Conservation (phyloP, 30 jellyfish, hydroid and myxozoan genomes). For the Nemopilema nomurai region DNA sequence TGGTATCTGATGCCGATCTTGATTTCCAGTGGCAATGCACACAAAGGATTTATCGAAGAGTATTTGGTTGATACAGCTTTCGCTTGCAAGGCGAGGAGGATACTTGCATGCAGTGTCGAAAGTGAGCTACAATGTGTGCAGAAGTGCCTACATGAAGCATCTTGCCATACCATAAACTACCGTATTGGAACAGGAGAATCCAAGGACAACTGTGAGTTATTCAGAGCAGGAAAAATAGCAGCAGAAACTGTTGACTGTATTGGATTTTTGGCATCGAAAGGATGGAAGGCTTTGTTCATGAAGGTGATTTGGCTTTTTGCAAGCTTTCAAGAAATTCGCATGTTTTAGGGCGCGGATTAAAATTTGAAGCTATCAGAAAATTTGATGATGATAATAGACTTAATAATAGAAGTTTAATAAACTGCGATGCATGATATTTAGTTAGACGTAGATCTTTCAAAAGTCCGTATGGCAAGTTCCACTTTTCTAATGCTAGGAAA, state of each 20-base stretch:
- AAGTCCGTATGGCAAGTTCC: too few relatives aligned
- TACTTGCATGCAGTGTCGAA: not conserved
- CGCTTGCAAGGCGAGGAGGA: not conserved
- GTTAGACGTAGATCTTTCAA: too few relatives aligned
- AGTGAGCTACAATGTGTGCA: conserved; percentile 53
- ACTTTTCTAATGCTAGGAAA: too few relatives aligned
- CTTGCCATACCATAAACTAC: not conserved
- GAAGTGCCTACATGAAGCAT: conserved; percentile 8
- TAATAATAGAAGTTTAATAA: too few relatives aligned
- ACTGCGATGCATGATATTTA: too few relatives aligned
- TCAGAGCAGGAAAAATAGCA: not conserved
- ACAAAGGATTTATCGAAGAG: not conserved
- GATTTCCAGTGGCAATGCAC: not conserved
- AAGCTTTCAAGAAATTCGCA: not conserved
- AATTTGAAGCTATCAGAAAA: too few relatives aligned
- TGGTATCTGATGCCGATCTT: not conserved
- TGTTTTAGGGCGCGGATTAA: too few relatives aligned
- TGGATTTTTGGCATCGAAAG: not conserved
- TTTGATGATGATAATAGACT: too few relatives aligned
- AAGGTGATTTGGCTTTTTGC: not conserved
- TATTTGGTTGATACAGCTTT: not conserved
- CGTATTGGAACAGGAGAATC: not conserved
- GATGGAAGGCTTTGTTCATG: not conserved
- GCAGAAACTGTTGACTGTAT: not conserved
- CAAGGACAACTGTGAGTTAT: not conserved